A percentile compares a stretch with the other conserved stretches of the same genome.
phyloP scores from a whole-genome alignment of 2,113 vertebrate genomes.

The Anas platyrhynchos region DNA sequence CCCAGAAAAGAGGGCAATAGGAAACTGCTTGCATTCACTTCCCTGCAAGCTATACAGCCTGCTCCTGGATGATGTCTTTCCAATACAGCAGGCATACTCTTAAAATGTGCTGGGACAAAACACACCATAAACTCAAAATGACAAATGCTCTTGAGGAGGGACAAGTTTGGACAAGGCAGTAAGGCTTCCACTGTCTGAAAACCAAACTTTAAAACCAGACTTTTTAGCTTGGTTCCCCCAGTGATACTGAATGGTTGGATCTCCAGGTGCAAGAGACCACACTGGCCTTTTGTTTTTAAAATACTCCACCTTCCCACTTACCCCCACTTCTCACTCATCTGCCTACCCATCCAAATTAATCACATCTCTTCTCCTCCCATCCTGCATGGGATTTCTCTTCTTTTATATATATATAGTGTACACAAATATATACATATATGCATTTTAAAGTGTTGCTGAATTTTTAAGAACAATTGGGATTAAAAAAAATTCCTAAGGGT shows the following conservation, averaged over 20 bases:
- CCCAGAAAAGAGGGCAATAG: background rate
- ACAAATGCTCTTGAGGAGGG: background rate
- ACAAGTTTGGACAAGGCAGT: background rate
- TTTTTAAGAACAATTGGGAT: background rate
- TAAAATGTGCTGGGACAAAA: background rate
- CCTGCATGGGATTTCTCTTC: background rate
- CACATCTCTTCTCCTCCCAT: background rate
- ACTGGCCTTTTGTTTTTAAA: background rate
- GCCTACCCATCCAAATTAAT: background rate
- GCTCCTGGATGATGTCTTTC: background rate
- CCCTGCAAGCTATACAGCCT: background rate
- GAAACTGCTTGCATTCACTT: background rate
- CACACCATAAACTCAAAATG: rapidly evolving
- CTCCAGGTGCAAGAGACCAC: background rate
- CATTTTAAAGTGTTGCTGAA: background rate
- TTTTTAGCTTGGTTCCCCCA: background rate
- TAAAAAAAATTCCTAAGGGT: background rate
- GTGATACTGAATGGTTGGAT: background rate
- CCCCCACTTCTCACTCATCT: background rate
- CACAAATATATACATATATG: too few species aligned
- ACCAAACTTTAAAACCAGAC: background rate
- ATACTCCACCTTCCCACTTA: background rate
- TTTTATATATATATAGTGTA: background rate
- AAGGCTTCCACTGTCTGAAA: background rate
- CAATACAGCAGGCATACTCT: background rate